Conservation (phyloP, 2,888 invertebrate genomes). For the Epiblema foenella region DNA sequence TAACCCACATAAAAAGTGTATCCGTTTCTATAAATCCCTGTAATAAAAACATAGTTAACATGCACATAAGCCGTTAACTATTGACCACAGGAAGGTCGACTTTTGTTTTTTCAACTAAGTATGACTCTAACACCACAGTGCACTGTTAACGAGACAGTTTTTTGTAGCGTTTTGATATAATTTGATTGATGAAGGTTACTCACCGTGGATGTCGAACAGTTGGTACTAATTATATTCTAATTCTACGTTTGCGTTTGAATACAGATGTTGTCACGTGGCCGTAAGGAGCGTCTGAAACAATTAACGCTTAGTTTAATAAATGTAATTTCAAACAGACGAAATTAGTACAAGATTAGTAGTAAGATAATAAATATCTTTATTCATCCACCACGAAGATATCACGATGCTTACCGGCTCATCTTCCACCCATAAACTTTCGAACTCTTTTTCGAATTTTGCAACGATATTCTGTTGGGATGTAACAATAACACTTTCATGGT, state of each 20-base stretch:
- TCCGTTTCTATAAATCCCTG: too few relatives aligned
- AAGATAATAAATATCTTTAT: too few relatives aligned
- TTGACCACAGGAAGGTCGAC: too few relatives aligned
- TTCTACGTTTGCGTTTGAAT: slow-evolving; percentile 18
- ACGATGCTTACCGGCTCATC: slow-evolving; percentile 68
- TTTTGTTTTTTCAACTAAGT: too few relatives aligned
- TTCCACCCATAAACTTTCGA: slow-evolving; percentile 86
- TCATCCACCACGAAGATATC: too few relatives aligned
- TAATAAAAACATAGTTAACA: too few relatives aligned
- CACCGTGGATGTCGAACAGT: slow-evolving; percentile 41
- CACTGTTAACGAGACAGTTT: too few relatives aligned
- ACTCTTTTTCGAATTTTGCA: slow-evolving; percentile 83
- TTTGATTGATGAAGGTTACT: slow-evolving; percentile 17
- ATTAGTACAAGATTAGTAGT: not conserved
- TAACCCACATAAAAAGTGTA: too few relatives aligned
- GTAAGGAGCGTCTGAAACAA: slow-evolving; percentile 61
- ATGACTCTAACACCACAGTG: too few relatives aligned
- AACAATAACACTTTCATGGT: slow-evolving; percentile 89
- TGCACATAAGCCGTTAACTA: too few relatives aligned
- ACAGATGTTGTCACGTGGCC: slow-evolving; percentile 47
- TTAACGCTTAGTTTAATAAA: slow-evolving; percentile 14
- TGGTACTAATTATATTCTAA: slow-evolving; percentile 21
- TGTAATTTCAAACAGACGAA: too few relatives aligned
- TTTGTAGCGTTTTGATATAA: too few relatives aligned
- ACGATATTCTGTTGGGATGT: slow-evolving; percentile 85